These are phyloP conservation scores for Helleia helle DNA, from an alignment of 2,888 invertebrate species.

Conservation along the genomic window DNA sequence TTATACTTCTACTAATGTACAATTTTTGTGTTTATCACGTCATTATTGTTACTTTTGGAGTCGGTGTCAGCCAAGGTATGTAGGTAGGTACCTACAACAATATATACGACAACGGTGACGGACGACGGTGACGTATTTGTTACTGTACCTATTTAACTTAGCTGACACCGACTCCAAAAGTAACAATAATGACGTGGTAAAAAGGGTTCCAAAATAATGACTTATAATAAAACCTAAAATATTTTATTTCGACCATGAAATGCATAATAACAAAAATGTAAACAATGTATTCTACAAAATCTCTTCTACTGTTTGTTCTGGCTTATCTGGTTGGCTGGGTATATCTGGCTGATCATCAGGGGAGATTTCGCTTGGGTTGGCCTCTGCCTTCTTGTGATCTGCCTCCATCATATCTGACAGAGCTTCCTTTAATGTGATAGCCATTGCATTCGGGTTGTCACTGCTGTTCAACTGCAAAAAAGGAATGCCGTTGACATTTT, in stretches of 20 bases:
- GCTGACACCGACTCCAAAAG: no score
- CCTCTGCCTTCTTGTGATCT: slow-evolving; percentile 25
- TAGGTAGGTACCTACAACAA: no score
- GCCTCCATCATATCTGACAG: slow-evolving; percentile 54
- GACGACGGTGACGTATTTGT: no score
- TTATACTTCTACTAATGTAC: no score
- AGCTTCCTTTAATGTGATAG: slow-evolving; percentile 53
- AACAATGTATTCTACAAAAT: slow-evolving; percentile 25
- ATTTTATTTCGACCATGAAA: slow-evolving; percentile 32
- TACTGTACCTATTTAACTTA: no score
- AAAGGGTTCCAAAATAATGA: slow-evolving; percentile 9
- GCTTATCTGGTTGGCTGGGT: no score
- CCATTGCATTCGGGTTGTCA: slow-evolving; percentile 52
- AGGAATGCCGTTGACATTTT: no score
- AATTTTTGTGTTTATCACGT: no score
- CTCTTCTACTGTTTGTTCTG: background rate
- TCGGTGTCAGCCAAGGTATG: no score
- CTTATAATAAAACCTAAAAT: slow-evolving; percentile 19
- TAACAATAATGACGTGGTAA: no score
- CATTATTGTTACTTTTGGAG: no score
- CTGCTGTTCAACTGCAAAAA: slow-evolving; percentile 48
- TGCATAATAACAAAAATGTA: slow-evolving; percentile 24
- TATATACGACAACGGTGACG: no score
- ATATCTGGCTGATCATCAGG: background rate
- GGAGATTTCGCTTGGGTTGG: background rate